phyloP scores from a whole-genome alignment of 2,888 invertebrate species.

The Caenorhabditis sp. region DNA sequence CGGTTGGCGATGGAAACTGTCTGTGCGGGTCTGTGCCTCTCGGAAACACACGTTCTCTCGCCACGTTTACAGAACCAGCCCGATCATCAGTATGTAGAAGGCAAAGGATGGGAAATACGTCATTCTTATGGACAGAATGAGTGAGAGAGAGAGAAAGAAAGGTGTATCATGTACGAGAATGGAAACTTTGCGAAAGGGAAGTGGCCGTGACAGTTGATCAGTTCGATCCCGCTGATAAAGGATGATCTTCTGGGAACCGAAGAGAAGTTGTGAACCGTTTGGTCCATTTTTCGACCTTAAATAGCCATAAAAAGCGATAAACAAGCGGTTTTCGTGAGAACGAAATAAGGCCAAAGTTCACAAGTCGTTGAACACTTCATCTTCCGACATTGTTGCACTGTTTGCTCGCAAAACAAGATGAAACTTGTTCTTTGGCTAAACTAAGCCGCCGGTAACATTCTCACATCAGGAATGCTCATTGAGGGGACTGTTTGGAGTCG shows the following conservation, averaged over 20 bases:
- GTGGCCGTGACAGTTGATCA: neutral
- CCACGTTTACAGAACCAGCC: slow-evolving; percentile 41
- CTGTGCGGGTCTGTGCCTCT: slow-evolving; percentile 19
- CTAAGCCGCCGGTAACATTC: neutral
- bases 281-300: too few relatives aligned
- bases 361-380: neutral
- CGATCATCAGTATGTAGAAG: slow-evolving; percentile 27
- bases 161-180: neutral
- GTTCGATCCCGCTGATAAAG: neutral
- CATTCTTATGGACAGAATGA: slow-evolving; percentile 6
- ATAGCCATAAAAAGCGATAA: too few relatives aligned
- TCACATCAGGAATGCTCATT: neutral
- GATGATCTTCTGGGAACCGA: too few relatives aligned
- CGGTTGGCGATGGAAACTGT: slow-evolving; percentile 33
- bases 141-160: neutral
- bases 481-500: slow-evolving; percentile 16
- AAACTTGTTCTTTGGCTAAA: slow-evolving; percentile 11
- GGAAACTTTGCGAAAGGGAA: neutral
- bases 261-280: too few relatives aligned
- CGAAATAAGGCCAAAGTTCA: neutral
- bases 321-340: neutral
- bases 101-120: slow-evolving; percentile 17
- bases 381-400: neutral
- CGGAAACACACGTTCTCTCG: neutral
- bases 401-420: slow-evolving; percentile 6